These are phyloP conservation scores for Zhuqinia jingwanae DNA, from an alignment of 2,888 invertebrate species.

Conservation along the genomic window DNA sequence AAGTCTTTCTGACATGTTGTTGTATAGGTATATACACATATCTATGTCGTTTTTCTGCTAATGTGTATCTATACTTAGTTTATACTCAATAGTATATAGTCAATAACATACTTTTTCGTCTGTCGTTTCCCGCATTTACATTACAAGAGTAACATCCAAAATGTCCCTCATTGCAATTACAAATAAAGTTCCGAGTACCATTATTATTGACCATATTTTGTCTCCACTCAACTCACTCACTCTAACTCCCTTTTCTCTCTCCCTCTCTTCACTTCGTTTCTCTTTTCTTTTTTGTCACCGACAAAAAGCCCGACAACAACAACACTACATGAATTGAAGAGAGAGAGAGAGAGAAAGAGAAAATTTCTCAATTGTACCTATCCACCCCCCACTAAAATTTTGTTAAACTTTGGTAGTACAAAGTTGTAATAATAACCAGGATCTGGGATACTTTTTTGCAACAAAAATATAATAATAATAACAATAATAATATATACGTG, in stretches of 20 bases:
- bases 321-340: too few species aligned
- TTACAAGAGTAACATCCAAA: constrained; percentile 32
- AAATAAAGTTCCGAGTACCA: constrained; percentile 70
- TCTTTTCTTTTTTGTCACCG: constrained; percentile 50
- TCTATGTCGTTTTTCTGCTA: constrained; percentile 10
- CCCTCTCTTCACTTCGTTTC: neutral
- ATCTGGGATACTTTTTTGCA: constrained; percentile 50
- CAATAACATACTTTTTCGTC: neutral
- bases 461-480: constrained; percentile 24
- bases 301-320: neutral
- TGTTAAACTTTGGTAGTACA: too few species aligned
- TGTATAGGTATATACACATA: too few species aligned
- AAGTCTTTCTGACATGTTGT: constrained; percentile 43
- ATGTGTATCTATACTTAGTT: too few species aligned
- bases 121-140: constrained; percentile 20
- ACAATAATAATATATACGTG: constrained; percentile 24
- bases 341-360: neutral
- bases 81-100: too few species aligned
- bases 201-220: constrained; percentile 69
- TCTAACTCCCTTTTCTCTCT: constrained; percentile 56
- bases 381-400: neutral
- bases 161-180: constrained; percentile 73
- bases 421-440: neutral
- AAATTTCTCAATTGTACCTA: constrained; percentile 73
- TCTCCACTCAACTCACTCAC: too few species aligned